Conservation (phyloP, 2,888 invertebrate genomes). For the Synergus itoensis region DNA sequence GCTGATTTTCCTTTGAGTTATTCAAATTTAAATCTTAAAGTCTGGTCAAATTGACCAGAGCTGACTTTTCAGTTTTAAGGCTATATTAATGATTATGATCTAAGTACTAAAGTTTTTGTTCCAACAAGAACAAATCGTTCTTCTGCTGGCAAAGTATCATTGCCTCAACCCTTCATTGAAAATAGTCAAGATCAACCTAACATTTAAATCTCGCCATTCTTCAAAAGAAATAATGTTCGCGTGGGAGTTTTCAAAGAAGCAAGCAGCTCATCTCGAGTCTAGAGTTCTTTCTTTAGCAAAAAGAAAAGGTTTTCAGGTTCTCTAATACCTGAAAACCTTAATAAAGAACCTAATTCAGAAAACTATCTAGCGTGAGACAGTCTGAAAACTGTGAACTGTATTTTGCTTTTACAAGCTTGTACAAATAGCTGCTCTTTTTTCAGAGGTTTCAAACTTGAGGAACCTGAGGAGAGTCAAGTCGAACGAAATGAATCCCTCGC, state of each 20-base stretch:
- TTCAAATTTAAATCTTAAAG: background rate
- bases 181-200: slow-evolving; percentile 8
- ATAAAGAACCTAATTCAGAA: slow-evolving; percentile 13
- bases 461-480: background rate
- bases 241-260: slow-evolving; percentile 13
- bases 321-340: background rate
- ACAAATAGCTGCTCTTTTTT: slow-evolving; percentile 6
- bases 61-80: background rate
- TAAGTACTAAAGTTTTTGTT: background rate
- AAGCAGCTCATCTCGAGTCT: background rate
- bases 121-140: background rate
- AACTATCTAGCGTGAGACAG: slow-evolving; percentile 21
- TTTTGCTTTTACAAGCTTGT: slow-evolving; percentile 5
- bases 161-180: background rate
- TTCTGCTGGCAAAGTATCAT: background rate
- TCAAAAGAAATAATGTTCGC: background rate
- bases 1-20: background rate
- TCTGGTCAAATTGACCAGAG: too few species aligned
- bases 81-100: background rate
- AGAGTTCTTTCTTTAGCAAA: slow-evolving; percentile 14
- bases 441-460: background rate
- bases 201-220: slow-evolving; percentile 18
- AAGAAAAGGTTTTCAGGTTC: background rate
- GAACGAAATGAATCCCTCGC: background rate
- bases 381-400: slow-evolving; percentile 3